Evolutionary conservation across 2,113 vertebrate genomes (phyloP).

Genomic region (Hydrochoerus hydrochaeris): DNA sequence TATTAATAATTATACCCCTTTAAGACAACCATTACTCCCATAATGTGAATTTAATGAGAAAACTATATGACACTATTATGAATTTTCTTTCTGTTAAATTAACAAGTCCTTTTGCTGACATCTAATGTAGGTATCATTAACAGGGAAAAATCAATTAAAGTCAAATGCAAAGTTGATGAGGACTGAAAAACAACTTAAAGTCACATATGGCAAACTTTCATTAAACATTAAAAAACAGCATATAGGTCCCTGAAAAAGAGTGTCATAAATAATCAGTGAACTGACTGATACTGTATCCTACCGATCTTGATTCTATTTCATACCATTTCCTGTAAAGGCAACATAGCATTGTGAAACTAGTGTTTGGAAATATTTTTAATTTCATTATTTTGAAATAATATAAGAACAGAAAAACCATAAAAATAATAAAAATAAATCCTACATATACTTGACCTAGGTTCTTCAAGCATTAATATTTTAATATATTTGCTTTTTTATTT

Average conservation of each 20-base stretch:
- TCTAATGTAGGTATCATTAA: constrained; percentile 45
- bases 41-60: constrained; percentile 78
- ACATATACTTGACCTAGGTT: not conserved
- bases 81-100: constrained; percentile 78
- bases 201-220: constrained; percentile 1
- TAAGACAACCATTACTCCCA: constrained; percentile 49
- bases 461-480: not conserved
- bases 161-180: constrained; percentile 59
- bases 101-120: constrained; percentile 60
- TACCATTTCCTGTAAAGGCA: not conserved
- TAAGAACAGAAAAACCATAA: constrained; percentile 31
- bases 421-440: not conserved
- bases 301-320: not conserved
- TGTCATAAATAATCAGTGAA: constrained; percentile 1
- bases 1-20: constrained; percentile 69
- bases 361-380: not conserved
- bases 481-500: not conserved
- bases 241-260: not conserved
- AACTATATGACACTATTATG: constrained; percentile 65
- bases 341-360: not conserved
- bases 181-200: constrained; percentile 65
- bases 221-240: not conserved
- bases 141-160: constrained; percentile 75
- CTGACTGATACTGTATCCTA: not conserved
- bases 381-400: constrained; percentile 37